Base-by-base conservation (phyloP, 2,113 vertebrate species). In the Grammomys surdaster region DNA sequence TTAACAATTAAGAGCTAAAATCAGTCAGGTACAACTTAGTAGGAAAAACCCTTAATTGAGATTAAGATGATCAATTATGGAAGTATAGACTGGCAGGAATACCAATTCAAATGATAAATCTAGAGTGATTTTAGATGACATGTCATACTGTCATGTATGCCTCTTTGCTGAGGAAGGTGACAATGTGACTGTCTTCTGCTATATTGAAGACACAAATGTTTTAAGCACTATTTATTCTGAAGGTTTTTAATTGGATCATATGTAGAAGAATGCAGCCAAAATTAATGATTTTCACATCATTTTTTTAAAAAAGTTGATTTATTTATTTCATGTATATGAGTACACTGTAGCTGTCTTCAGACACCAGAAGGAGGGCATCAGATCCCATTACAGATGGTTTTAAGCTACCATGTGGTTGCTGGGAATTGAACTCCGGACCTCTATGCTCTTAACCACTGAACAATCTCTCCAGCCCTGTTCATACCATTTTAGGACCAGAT, bases 101-200 rank as follows among this genome's bases (percentile, higher is more conserved):
- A 91, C 10, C 54, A n/a, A 91, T 24, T 93, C n/a, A 86, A 28
- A 51, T 85, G 28, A 91, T n/a, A 97, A 78, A 46, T 82, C 26
- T 58, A 94, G 54, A 1, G 13, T 87, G 75, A 96, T 65, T 96
- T 95, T 82, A 84, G 87, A 58, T 84, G 80, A 93, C 75, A 96
- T 20, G 6, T 89, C 56, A 93, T 87, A 51, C n/a, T 81, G 14
- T 19, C 69, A 3, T 90, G 5, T 94, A 2, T 92, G 65, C 46
- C 26, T 90, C 46, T 69, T 16, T 58, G 28, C 67, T 95, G 95
- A 90, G 24, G n/a, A 31, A 80, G 43, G 26, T 88, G 58, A 94
- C 36, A 87, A 3, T 78, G 46, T 65, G 51, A 81, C 31, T 51
- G 6, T 89, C 46, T 48, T 92, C 63, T 84, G n/a, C 72, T 95